Evolutionary conservation across 2,113 vertebrate species (phyloP).

Genomic region (Argyrosomus japonicus): DNA sequence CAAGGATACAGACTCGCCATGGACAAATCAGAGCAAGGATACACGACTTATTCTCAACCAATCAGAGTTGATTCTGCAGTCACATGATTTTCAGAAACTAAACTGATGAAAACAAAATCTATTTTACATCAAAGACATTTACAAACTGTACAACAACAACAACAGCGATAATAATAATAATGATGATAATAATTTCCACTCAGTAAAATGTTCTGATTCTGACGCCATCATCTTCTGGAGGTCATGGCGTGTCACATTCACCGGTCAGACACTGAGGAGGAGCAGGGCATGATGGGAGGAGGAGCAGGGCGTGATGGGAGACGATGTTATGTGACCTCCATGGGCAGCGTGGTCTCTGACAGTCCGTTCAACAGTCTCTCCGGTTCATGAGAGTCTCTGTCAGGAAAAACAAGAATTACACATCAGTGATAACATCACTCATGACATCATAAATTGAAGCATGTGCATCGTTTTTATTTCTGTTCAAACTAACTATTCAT

Average conservation of each 20-base stretch:
- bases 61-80: constrained; percentile 28
- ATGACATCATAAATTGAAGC: too few species aligned
- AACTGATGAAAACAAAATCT: constrained; percentile 94
- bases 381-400: constrained; percentile 92
- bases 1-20: not conserved
- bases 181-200: constrained; percentile 1
- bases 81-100: constrained; percentile 73
- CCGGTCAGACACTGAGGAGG: constrained; percentile 58
- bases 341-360: constrained; percentile 93
- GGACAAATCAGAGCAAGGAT: constrained; percentile 79
- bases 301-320: constrained; percentile 26
- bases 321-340: constrained; percentile 92
- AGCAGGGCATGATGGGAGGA: constrained; percentile 31
- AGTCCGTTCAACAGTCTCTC: constrained; percentile 92
- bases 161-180: constrained; percentile 9
- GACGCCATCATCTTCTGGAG: constrained; percentile 70
- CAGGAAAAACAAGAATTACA: not conserved
- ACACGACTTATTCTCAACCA: constrained; percentile 66
- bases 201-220: constrained; percentile 77
- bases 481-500: too few species aligned
- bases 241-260: constrained; percentile 72
- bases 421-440: not conserved
- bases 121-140: constrained; percentile 89
- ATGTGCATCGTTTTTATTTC: too few species aligned
- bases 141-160: constrained; percentile 44